phyloP scores from a whole-genome alignment of 2,888 invertebrate genomes.

The Leptopilina myrica region DNA sequence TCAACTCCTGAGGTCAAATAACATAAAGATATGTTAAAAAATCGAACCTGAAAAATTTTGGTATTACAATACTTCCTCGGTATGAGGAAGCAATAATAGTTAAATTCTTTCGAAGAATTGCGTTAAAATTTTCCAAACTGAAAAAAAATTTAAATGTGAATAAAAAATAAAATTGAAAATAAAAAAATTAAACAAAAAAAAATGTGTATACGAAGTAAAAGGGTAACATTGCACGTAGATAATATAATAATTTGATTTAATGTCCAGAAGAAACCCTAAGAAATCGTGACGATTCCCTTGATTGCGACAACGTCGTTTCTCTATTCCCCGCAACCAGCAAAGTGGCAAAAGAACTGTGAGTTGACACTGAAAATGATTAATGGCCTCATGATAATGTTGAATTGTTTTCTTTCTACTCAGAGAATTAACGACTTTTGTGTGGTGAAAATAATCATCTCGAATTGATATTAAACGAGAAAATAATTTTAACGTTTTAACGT shows the following conservation, averaged over 20 bases:
- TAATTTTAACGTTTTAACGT: neutral
- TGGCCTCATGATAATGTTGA: slow-evolving; percentile 29
- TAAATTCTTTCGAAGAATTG: too few relatives aligned
- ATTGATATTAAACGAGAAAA: slow-evolving; percentile 11
- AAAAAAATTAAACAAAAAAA: too few relatives aligned
- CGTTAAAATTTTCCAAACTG: too few relatives aligned
- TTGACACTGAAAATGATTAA: slow-evolving; percentile 21
- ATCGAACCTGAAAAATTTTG: too few relatives aligned
- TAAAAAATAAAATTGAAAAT: too few relatives aligned
- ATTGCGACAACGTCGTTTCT: slow-evolving; percentile 18
- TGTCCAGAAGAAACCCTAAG: neutral
- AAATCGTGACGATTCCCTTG: slow-evolving; percentile 31
- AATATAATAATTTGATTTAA: slow-evolving; percentile 24
- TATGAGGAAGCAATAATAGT: too few relatives aligned
- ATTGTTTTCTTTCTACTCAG: slow-evolving; percentile 4
- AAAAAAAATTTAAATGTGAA: too few relatives aligned
- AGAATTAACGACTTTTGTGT: slow-evolving; percentile 2
- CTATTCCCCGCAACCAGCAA: slow-evolving; percentile 6
- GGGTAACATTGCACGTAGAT: slow-evolving; percentile 5
- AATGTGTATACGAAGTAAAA: too few relatives aligned
- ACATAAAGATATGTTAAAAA: too few relatives aligned
- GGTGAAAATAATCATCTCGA: neutral
- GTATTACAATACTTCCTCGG: too few relatives aligned
- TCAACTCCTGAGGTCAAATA: too few relatives aligned
- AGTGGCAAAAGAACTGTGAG: neutral